These are phyloP conservation scores for Euclidia mi DNA, from an alignment of 2,888 invertebrate genomes.

Conservation along the genomic window DNA sequence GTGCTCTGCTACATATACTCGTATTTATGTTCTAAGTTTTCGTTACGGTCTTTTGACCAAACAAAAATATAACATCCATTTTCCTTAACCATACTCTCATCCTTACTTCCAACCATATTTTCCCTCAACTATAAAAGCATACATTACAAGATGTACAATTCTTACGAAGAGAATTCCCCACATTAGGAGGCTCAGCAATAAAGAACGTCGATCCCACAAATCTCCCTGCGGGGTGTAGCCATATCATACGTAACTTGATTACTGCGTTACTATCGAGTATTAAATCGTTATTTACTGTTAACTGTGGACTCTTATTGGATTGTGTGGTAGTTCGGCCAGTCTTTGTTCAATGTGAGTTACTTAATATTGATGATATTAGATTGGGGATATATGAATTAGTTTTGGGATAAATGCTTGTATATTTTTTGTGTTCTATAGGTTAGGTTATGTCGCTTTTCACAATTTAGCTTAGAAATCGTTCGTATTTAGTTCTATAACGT, in stretches of 20 bases:
- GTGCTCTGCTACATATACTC: too few relatives aligned
- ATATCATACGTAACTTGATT: slow-evolving; percentile 56
- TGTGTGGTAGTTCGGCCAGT: slow-evolving; percentile 28
- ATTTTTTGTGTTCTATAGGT: not conserved
- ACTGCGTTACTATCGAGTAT: slow-evolving; percentile 29
- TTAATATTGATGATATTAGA: slow-evolving; percentile 19
- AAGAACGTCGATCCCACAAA: slow-evolving; percentile 44
- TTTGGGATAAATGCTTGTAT: not conserved
- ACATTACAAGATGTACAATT: slow-evolving; percentile 10
- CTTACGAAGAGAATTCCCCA: slow-evolving; percentile 4
- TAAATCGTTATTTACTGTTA: slow-evolving; percentile 49
- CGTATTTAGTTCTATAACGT: too few relatives aligned
- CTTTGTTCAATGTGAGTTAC: slow-evolving; percentile 14
- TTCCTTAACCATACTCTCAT: not conserved
- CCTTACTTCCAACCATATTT: not conserved
- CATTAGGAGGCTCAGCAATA: slow-evolving; percentile 34
- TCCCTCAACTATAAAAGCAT: slow-evolving; percentile 1
- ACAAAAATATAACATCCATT: not conserved
- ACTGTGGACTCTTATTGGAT: slow-evolving; percentile 39
- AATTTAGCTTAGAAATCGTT: too few relatives aligned
- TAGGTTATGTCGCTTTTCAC: too few relatives aligned
- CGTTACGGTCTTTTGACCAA: too few relatives aligned
- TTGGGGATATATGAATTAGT: slow-evolving; percentile 9
- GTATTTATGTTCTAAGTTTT: too few relatives aligned
- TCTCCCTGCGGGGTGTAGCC: slow-evolving; percentile 49